phyloP scores from a whole-genome alignment of 2,113 vertebrate species.

The Dolichallabes microphthalmus region DNA sequence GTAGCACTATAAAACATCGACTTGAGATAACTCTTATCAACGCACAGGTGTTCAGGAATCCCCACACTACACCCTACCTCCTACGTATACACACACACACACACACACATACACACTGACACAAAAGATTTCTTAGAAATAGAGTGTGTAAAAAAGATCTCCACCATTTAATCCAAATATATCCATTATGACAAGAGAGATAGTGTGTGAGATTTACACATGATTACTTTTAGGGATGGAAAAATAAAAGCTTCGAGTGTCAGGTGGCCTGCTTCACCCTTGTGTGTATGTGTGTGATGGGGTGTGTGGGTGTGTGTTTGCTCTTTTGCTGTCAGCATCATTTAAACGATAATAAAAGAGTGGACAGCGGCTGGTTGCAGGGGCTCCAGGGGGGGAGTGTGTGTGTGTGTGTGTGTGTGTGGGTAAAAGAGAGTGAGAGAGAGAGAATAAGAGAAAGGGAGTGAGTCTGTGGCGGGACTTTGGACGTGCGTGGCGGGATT shows the following conservation, averaged over 20 bases:
- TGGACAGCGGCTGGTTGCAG: conserved; percentile 36
- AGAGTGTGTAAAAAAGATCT: neutral
- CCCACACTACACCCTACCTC: conserved; percentile 30
- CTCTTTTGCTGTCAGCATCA: conserved; percentile 70
- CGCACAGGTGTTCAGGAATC: conserved; percentile 53
- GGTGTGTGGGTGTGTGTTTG: conserved; percentile 41
- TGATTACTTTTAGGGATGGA: neutral
- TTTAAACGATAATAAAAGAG: conserved; percentile 62
- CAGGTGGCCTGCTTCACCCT: neutral
- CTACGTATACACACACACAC: conserved; percentile 17
- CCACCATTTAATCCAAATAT: neutral
- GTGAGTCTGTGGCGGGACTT: conserved; percentile 23
- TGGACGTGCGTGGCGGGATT: conserved; percentile 47
- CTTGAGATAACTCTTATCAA: conserved; percentile 46
- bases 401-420: conserved; percentile 12
- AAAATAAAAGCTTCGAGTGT: neutral
- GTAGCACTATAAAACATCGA: conserved; percentile 28
- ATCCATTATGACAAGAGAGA: neutral
- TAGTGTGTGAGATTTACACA: neutral
- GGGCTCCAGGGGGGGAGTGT: conserved; percentile 22
- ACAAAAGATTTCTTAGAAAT: conserved; percentile 1
- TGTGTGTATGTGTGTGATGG: conserved; percentile 18
- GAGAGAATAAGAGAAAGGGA: neutral
- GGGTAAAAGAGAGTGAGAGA: neutral
- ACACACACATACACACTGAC: conserved; percentile 15